A percentile compares a stretch with the other conserved stretches of the same genome.
Conservation (phyloP, 1,140 invertebrate genomes). For the Penaeus indicus region DNA sequence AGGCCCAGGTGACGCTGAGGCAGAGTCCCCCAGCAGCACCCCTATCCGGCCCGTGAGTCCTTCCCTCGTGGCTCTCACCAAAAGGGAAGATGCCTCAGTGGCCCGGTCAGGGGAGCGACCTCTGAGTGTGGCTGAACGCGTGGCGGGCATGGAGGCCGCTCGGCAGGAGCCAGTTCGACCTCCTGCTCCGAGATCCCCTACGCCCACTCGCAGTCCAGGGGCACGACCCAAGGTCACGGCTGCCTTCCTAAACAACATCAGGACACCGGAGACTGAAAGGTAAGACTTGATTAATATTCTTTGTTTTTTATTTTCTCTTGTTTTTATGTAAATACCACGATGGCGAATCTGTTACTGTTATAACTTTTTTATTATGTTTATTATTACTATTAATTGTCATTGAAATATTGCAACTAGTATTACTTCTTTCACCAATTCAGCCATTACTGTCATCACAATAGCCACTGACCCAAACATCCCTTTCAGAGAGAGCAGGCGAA, state of each 20-base stretch:
- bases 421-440: neutral
- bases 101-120: conserved; percentile 67
- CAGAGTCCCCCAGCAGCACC: conserved; percentile 41
- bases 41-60: conserved; percentile 61
- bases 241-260: conserved; percentile 35
- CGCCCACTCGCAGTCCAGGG: conserved; percentile 43
- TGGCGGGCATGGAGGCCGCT: conserved; percentile 63
- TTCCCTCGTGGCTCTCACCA: conserved; percentile 69
- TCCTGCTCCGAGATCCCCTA: conserved; percentile 27
- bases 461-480: neutral
- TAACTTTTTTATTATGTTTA: no score
- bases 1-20: conserved; percentile 42
- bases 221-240: conserved; percentile 43
- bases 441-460: neutral
- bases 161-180: conserved; percentile 24
- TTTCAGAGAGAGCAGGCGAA: conserved; percentile 49
- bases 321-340: no score
- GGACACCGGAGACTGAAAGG: conserved; percentile 29
- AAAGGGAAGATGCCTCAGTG: conserved; percentile 70
- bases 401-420: neutral
- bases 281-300: neutral
- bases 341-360: no score
- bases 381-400: no score
- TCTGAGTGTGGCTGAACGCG: conserved; percentile 63
- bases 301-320: neutral